Percentiles rank a stretch among this genome's conserved stretches.
Conservation (phyloP, 1,140 invertebrate species). For the Drosophila ercepeae region DNA sequence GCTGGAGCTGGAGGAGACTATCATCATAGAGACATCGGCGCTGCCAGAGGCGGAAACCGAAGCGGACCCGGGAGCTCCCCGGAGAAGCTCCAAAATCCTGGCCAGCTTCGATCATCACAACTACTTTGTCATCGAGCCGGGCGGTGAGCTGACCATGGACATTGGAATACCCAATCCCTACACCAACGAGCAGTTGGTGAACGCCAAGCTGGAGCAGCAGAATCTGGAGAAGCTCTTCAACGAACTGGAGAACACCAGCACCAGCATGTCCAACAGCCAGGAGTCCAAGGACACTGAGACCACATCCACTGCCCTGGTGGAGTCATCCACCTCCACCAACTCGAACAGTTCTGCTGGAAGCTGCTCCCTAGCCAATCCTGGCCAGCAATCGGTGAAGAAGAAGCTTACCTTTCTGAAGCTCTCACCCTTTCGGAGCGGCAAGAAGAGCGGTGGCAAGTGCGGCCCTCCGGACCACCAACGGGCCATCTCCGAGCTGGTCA, state of each 20-base stretch:
- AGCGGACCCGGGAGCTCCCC: constrained; percentile 24
- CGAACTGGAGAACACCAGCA: constrained; percentile 43
- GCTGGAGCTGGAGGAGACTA: constrained; percentile 62
- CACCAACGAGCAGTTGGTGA: constrained; percentile 73
- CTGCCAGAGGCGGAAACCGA: constrained; percentile 54
- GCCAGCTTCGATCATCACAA: constrained; percentile 78
- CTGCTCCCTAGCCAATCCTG: constrained; percentile 45
- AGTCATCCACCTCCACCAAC: constrained; percentile 75
- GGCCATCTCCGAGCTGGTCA: constrained; percentile 68
- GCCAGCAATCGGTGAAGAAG: constrained; percentile 57
- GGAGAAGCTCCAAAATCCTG: constrained; percentile 9
- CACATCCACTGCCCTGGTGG: constrained; percentile 75
- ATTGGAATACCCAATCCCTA: constrained; percentile 80
- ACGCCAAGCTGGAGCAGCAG: constrained; percentile 72
- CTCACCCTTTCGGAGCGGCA: constrained; percentile 65
- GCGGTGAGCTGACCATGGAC: constrained; percentile 61
- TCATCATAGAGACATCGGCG: constrained; percentile 69
- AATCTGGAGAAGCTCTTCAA: constrained; percentile 48
- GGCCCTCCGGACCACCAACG: constrained; percentile 39
- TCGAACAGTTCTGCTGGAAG: constrained; percentile 63
- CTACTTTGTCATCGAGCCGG: constrained; percentile 81
- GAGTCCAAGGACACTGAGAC: constrained; percentile 80
- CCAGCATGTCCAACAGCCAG: constrained; percentile 79
- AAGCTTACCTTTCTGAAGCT: constrained; percentile 78
- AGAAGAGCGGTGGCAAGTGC: constrained; percentile 37